Percentiles rank a stretch among this genome's conserved stretches.
Conservation (phyloP, 2,113 vertebrate genomes). For the Mus spicilegus region DNA sequence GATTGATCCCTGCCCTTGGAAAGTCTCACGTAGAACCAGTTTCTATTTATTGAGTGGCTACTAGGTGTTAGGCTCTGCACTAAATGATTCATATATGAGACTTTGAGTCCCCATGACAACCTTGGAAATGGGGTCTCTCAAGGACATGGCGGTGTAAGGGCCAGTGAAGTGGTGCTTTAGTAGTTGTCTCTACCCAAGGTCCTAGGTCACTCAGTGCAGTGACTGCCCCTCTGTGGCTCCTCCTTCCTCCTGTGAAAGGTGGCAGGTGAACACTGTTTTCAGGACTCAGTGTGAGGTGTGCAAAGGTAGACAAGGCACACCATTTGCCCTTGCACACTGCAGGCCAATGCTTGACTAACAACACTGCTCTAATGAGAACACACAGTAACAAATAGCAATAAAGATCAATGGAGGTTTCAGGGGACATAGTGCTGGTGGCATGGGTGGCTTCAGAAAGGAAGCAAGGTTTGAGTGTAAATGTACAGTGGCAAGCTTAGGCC, state of each 20-base stretch:
- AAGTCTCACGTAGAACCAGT: not conserved
- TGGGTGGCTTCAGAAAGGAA: not conserved
- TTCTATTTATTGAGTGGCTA: not conserved
- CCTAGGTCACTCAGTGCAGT: too few species aligned
- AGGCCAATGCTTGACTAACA: not conserved
- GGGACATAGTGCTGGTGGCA: not conserved
- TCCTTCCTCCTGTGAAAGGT: not conserved
- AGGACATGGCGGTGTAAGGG: not conserved
- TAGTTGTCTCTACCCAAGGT: not conserved
- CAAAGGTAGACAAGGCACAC: not conserved
- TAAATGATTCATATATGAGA: not conserved
- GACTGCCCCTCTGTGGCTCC: not conserved
- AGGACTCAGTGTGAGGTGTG: not conserved
- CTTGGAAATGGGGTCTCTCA: slow-evolving; percentile 3
- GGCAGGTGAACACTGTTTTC: not conserved
- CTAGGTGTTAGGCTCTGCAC: not conserved
- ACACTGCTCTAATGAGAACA: not conserved
- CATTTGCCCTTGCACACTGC: not conserved
- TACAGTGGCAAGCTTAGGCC: too few species aligned
- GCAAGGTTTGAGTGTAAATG: not conserved
- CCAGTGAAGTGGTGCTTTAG: not conserved
- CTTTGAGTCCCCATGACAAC: not conserved
- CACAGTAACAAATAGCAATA: not conserved
- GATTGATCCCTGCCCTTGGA: not conserved
- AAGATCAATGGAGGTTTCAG: not conserved